phyloP scores from a whole-genome alignment of 2,888 invertebrate species.

The Argynnis bischoffii region DNA sequence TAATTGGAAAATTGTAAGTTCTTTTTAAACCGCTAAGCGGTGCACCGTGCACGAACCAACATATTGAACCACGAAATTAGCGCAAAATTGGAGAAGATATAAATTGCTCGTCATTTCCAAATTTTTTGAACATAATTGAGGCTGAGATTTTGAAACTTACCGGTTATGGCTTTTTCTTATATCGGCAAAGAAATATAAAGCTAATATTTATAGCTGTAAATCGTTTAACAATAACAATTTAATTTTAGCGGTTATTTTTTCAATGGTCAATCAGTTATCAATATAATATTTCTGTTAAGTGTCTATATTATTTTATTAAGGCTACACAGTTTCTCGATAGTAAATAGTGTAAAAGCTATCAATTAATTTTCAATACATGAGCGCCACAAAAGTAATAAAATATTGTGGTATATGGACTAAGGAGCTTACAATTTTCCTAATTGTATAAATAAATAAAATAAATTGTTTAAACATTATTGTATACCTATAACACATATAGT shows the following conservation, averaged over 20 bases:
- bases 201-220: not conserved
- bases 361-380: no score
- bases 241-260: conserved; percentile 1
- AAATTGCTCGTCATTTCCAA: conserved; percentile 67
- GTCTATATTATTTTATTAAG: conserved; percentile 43
- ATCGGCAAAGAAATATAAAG: conserved; percentile 11
- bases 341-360: no score
- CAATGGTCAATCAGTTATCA: conserved; percentile 51
- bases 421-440: no score
- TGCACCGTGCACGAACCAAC: conserved; percentile 16
- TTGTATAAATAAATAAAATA: no score
- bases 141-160: conserved; percentile 42
- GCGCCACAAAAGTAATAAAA: no score
- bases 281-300: conserved; percentile 43
- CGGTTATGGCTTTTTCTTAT: conserved; percentile 41
- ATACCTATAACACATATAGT: no score
- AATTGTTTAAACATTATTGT: no score
- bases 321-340: no score
- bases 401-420: no score
- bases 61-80: conserved; percentile 62
- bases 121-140: conserved; percentile 44
- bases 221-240: conserved; percentile 14
- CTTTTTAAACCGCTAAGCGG: not conserved
- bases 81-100: conserved; percentile 68
- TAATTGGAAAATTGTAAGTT: not conserved